Conservation (phyloP, 2,888 invertebrate species). For the Clistopyga incitator region DNA sequence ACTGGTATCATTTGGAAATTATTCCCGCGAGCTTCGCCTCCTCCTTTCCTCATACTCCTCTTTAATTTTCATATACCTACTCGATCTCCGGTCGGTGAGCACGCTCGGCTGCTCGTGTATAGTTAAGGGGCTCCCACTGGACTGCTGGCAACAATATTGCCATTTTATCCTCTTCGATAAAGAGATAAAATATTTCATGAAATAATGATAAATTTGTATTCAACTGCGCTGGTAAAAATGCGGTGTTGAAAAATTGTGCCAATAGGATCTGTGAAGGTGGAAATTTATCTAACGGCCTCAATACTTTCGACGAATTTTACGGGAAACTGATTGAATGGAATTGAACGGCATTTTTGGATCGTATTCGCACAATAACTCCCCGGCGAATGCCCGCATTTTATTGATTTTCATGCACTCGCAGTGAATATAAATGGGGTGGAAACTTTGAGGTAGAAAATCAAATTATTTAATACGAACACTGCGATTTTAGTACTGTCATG, state of each 20-base stretch:
- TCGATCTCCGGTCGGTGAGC: constrained; percentile 1
- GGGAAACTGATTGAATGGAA: too few relatives aligned
- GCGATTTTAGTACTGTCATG: too few relatives aligned
- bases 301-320: neutral
- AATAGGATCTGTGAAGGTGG: too few relatives aligned
- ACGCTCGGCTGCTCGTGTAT: neutral
- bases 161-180: neutral
- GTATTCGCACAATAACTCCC: too few relatives aligned
- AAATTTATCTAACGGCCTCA: too few relatives aligned
- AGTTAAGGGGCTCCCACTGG: neutral
- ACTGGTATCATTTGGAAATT: constrained; percentile 69
- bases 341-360: too few relatives aligned
- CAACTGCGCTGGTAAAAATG: too few relatives aligned
- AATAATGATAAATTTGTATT: neutral
- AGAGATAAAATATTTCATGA: neutral
- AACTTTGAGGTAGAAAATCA: too few relatives aligned
- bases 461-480: too few relatives aligned
- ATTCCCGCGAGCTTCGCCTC: constrained; percentile 57
- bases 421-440: neutral
- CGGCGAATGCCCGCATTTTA: neutral
- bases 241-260: too few relatives aligned
- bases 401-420: neutral
- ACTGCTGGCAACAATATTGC: neutral
- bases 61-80: constrained; percentile 6
- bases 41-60: neutral